Conservation (phyloP, 2,113 vertebrate genomes). For the Melanerpes formicivorus region DNA sequence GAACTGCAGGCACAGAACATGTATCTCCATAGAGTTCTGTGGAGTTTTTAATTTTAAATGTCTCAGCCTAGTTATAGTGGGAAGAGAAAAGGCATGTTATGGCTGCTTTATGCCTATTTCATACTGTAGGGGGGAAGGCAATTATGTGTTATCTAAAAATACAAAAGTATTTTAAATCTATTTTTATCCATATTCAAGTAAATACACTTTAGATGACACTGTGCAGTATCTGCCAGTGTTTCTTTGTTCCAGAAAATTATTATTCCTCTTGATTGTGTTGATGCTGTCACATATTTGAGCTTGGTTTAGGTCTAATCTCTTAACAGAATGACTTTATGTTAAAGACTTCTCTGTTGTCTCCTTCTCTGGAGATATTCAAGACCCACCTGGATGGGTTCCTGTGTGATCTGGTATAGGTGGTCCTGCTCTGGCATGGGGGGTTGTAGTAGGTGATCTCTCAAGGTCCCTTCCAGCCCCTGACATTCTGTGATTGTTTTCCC, state of each 20-base stretch:
- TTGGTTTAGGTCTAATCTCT: not conserved
- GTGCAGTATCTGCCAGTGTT: not conserved
- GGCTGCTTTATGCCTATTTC: not conserved
- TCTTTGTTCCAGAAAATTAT: not conserved
- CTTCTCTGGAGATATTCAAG: too few species aligned
- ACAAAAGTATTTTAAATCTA: not conserved
- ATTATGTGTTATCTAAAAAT: not conserved
- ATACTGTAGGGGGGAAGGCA: not conserved
- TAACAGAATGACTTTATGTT: not conserved
- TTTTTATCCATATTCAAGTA: not conserved
- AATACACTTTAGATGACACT: not conserved
- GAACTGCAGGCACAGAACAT: not conserved
- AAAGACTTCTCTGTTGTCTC: not conserved
- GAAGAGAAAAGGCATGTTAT: not conserved
- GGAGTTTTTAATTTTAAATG: not conserved
- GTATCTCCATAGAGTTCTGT: not conserved
- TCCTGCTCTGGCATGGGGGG: too few species aligned
- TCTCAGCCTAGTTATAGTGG: not conserved
- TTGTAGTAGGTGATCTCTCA: too few species aligned
- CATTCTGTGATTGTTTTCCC: too few species aligned
- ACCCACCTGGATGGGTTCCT: too few species aligned
- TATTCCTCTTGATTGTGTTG: not conserved
- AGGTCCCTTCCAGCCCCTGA: too few species aligned
- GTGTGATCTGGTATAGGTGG: too few species aligned
- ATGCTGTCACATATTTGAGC: not conserved